Conservation (phyloP, 2,797 vertebrate genomes). For the Pseudotriccus pelzelni region DNA sequence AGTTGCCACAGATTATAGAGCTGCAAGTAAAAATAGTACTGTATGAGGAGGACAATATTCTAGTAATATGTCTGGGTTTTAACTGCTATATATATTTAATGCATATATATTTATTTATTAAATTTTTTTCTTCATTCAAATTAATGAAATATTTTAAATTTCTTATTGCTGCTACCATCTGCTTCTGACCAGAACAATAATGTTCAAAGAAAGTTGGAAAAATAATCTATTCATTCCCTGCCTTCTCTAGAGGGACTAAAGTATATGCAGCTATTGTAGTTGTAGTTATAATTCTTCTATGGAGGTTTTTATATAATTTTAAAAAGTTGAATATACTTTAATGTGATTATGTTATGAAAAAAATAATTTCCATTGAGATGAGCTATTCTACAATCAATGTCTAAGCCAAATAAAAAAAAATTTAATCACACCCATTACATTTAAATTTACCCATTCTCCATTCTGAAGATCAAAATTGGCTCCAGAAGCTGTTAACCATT, state of each 20-base stretch:
- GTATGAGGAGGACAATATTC: neutral
- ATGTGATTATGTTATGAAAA: neutral
- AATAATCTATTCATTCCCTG: neutral
- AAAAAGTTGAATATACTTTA: neutral
- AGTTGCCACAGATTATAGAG: neutral
- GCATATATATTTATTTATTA: neutral
- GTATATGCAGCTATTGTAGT: neutral
- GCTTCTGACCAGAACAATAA: neutral
- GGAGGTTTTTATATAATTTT: neutral
- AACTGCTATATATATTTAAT: neutral
- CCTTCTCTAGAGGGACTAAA: neutral
- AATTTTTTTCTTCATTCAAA: neutral
- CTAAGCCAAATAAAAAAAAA: neutral
- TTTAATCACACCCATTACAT: neutral
- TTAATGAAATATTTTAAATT: neutral
- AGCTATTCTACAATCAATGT: neutral
- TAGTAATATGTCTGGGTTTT: neutral
- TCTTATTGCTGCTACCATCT: neutral
- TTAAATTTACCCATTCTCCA: neutral
- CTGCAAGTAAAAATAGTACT: neutral
- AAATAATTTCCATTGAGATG: neutral
- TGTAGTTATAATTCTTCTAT: neutral
- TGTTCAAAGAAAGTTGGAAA: neutral
- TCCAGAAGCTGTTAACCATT: neutral
- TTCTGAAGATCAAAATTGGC: neutral